These are phyloP conservation scores for Drosophila pandora DNA, from an alignment of 1,140 invertebrate genomes.

Conservation along the genomic window DNA sequence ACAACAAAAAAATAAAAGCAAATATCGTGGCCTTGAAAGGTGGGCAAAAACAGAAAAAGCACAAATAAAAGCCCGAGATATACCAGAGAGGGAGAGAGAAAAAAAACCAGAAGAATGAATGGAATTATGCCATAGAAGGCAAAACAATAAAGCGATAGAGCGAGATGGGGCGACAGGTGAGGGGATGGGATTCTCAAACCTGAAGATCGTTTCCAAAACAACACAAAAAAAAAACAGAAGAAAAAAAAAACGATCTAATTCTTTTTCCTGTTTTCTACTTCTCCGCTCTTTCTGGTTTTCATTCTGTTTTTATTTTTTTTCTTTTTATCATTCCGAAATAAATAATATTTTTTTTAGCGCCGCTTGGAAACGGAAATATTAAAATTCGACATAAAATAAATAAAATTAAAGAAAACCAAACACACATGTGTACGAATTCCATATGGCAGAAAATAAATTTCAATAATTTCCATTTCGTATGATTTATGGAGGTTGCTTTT, in stretches of 20 bases:
- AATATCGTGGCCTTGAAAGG: slow-evolving; percentile 67
- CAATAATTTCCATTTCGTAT: slow-evolving; percentile 44
- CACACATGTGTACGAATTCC: slow-evolving; percentile 18
- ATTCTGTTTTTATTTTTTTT: background rate
- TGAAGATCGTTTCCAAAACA: slow-evolving; percentile 39
- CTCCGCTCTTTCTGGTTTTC: background rate
- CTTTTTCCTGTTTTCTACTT: slow-evolving; percentile 19
- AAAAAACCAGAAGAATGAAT: slow-evolving; percentile 46
- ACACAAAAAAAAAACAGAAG: slow-evolving; percentile 19
- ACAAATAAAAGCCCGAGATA: slow-evolving; percentile 20
- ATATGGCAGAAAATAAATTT: slow-evolving; percentile 46
- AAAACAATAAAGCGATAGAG: slow-evolving; percentile 30
- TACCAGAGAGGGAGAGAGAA: slow-evolving; percentile 28
- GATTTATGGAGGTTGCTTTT: slow-evolving; percentile 20
- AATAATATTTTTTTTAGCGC: slow-evolving; percentile 38
- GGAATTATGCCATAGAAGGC: slow-evolving; percentile 58
- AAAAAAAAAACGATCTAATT: slow-evolving; percentile 44
- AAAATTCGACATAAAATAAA: slow-evolving; percentile 42
- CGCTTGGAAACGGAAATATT: slow-evolving; percentile 49
- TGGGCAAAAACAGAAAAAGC: slow-evolving; percentile 29
- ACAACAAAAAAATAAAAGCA: slow-evolving; percentile 58
- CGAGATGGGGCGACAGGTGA: slow-evolving; percentile 7
- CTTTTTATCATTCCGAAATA: slow-evolving; percentile 16
- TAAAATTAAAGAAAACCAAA: slow-evolving; percentile 12
- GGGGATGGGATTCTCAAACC: slow-evolving; percentile 14